Conservation (phyloP, 2,797 vertebrate species). For the Gadopsis marmoratus region DNA sequence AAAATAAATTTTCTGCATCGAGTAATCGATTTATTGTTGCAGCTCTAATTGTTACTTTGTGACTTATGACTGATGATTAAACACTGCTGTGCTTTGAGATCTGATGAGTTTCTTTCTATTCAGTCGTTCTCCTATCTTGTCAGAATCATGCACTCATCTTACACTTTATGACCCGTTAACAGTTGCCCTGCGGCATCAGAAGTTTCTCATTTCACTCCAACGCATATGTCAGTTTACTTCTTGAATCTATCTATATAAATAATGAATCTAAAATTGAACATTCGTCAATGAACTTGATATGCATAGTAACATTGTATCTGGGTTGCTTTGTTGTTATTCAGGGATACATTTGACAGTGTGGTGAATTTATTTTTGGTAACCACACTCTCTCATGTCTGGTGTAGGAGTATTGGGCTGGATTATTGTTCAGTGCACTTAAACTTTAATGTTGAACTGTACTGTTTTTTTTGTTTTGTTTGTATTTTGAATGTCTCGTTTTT, state of each 20-base stretch:
- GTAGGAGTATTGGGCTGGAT: not conserved
- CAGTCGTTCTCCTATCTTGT: not conserved
- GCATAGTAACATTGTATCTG: not conserved
- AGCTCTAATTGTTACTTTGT: not conserved
- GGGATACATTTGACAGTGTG: not conserved
- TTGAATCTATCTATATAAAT: not conserved
- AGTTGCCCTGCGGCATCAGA: not conserved
- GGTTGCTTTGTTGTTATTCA: not conserved
- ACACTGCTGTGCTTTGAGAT: not conserved
- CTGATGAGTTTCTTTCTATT: not conserved
- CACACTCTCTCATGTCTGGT: too few relatives aligned
- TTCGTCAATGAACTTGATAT: not conserved
- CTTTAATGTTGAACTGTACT: not conserved
- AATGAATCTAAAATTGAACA: not conserved
- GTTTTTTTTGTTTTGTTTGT: too few relatives aligned
- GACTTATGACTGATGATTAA: not conserved
- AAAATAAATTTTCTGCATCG: not conserved
- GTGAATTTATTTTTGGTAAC: conserved; percentile 17
- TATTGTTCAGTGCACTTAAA: conserved; percentile 1
- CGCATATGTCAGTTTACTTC: not conserved
- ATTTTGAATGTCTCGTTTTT: not conserved
- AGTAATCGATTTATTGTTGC: not conserved
- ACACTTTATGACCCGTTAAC: not conserved
- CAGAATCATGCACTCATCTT: not conserved
- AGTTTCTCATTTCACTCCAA: not conserved